Evolutionary conservation across 2,113 vertebrate genomes (phyloP), one percentile per base, ranked within the genome.

Genomic region (Acanthochromis polyacanthus): DNA sequence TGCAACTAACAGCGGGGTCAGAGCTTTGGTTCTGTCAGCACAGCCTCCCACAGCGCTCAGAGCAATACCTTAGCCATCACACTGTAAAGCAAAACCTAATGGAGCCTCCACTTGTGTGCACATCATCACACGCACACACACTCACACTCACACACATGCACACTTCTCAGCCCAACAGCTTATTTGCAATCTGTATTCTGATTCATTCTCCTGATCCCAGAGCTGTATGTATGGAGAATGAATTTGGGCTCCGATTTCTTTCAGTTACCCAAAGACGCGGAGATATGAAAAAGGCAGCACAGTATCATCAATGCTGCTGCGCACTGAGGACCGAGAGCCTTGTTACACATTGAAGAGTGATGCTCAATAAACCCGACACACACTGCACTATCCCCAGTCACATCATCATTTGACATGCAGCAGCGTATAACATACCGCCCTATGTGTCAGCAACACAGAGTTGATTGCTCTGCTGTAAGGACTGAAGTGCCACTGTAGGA

Each of bases 21-120:
- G 74, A 71, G 74, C 80, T 84, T 75, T 80, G 79, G 80, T 82
- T 79, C 85, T 84, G 84, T 89, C 88, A 73, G 76, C 79, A 78
- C 58, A 80, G 82, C 80, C 83, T 83, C 85, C 84, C 83, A 77
- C 73, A 61, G 81, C 11, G 75, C 82, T 85, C 87, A 82, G 68
- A 89, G 89, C 74, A 79, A 86, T 80, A 85, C 84, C 85, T 78
- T 71, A 76, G 88, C 84, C 75, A 85, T 84, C 75, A 85, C 51
- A 76, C 75, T 76, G 58, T 77, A 77, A 84, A 87, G 66, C 71
- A 61, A 84, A 82, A 80, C 71, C 65, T 83, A 88, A 85, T 74
- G 52, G 80, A 81, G 72, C 82, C 53, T 67, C 50, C 70, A 57
- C 68, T 55, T 38, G 56, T 40, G 72, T 23, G 51, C 72, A 62